phyloP scores from a whole-genome alignment of 2,113 vertebrate genomes.

The Nyctibius bracteatus region DNA sequence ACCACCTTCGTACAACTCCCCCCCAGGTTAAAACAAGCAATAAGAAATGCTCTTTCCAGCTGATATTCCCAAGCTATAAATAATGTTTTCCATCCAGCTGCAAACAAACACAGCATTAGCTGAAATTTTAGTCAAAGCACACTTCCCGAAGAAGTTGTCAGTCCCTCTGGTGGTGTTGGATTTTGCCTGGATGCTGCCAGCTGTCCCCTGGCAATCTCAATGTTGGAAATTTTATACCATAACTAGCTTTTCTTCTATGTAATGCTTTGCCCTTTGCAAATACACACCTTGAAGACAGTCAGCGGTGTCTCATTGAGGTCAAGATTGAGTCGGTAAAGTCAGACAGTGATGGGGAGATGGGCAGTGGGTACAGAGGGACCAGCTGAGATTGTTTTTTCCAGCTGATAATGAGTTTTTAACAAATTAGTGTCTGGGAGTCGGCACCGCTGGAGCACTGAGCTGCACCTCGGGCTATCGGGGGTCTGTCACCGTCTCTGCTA shows the following conservation, averaged over 20 bases:
- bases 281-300: background rate
- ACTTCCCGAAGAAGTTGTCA: background rate
- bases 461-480: rapidly evolving
- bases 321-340: rapidly evolving
- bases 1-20: background rate
- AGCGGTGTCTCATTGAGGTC: background rate
- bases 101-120: background rate
- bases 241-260: background rate
- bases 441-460: background rate
- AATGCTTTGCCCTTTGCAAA: background rate
- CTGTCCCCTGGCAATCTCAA: background rate
- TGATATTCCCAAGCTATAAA: background rate
- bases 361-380: background rate
- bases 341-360: background rate
- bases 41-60: background rate
- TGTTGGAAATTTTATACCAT: background rate
- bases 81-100: background rate
- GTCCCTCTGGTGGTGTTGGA: background rate
- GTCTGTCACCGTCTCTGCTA: rapidly evolving
- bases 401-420: background rate
- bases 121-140: background rate
- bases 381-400: background rate
- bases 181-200: background rate
- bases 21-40: background rate
- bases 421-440: rapidly evolving